Base-by-base conservation (phyloP, 1,140 invertebrate genomes). In the Apocrypta bakeri region DNA sequence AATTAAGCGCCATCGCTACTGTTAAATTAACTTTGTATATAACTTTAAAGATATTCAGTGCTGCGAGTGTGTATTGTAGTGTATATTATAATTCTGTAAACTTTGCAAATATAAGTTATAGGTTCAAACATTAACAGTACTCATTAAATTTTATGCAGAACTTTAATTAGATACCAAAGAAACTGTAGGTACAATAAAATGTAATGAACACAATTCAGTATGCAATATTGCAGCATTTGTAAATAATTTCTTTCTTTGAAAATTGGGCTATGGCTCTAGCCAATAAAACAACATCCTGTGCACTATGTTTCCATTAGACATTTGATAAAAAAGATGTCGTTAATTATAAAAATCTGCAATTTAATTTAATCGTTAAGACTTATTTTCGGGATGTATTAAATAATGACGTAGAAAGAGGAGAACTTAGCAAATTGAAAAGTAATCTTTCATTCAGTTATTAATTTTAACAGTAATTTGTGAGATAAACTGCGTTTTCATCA, bases 21-120 rank as follows among this genome's bases (percentile, higher is more conserved):
- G 61, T 29, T 72, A 73, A 78, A 63, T 72, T 76, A 64, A 61
- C 40, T 79, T 83, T 83, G 81, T 83, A 83, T 71, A 79, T 83
- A 82, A 73, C 66, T 72, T n/a, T 79, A 12, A 79, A 78, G 48
- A 29, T 69, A 76, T 69, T 71, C 63, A 77, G 31, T 42, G 17
- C 25, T 29, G n/a, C 17, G 48, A 27, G 27, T 48, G 37, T 83
- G 79, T 33, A 73, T 79, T 17, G 31, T 74, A 73, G 27, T 74
- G 14, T 73, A 74, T 24, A 74, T 79, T 83, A 8, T 61, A 64
- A 83, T 61, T 79, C 78, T 79, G 61, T 83, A 83, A 73, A 56
- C 24, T 73, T 48, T 61, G 31, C 17, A 77, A 83, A 74, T 83
- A 74, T 66, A 83, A 79, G 24, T 72, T 66, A 17, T 68, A 73